Base-by-base conservation (phyloP, 64 coral and sea anemone species). In the Montipora cactus region DNA sequence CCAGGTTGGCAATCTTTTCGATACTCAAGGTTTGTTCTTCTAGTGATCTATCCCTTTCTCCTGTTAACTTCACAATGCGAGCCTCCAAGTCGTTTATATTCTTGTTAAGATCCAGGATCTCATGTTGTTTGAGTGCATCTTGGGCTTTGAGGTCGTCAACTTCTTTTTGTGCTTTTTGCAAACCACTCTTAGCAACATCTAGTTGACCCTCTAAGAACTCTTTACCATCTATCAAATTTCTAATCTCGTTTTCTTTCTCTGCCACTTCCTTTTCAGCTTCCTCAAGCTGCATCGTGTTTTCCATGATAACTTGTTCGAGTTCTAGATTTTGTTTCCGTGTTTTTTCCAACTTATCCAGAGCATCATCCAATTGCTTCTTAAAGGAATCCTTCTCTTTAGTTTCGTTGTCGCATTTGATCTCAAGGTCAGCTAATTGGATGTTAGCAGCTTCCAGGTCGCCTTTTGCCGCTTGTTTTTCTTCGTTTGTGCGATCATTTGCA, bases 381-480 rank as follows among this genome's bases (percentile, higher is more conserved):
- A 98, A 83, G 2, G 96, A 98, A 15, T 95, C 94, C 53, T 98
- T 95, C 78, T 98, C 96, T 87, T 98, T 98, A 44, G 73, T 73
- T 8, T 89, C 94, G 58, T 84, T 93, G 44, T 98, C 93, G 53
- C 44, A 93, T 37, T 89, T 66, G 8, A 98, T 87, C 25, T 98
- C 96, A 37, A 95, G 78, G 79, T 95, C 96, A 49, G 90, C 94
- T 51, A 75, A 53, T 62, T 98, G 68, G 74, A 95, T 98, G 75
- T 95, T 95, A 14, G 79, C 94, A 59, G 61, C 51, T 44, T 95
- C 72, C 62, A 98, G 45, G 61, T 98, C 94, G 57, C 67, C 79
- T 81, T 92, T 92, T 5, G 95, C 70, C 9, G 93, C 90, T 58
- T 98, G 76, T 37, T 87, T 93, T 45, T 95, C 96, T 80, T 98